Conservation (phyloP, 2,888 invertebrate genomes). For the Arenicola marina region DNA sequence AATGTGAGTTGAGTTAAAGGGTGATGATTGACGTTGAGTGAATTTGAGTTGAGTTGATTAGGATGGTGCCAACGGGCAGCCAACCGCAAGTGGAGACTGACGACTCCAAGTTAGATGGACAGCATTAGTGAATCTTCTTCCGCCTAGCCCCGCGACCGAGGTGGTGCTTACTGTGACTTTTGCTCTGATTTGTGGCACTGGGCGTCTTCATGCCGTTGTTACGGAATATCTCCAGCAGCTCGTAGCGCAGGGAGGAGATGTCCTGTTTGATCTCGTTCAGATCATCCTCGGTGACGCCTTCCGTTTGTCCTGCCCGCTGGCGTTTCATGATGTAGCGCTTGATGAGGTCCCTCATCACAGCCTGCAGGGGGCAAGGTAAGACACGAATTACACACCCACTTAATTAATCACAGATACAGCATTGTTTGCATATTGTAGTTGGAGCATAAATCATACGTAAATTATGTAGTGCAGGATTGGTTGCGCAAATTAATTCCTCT, state of each 20-base stretch:
- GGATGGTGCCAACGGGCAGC: too few species aligned
- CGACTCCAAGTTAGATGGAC: too few species aligned
- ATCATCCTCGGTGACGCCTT: conserved; percentile 98
- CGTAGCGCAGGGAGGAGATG: conserved; percentile 96
- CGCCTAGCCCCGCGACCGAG: background rate
- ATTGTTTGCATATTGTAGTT: too few species aligned
- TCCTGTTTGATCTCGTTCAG: conserved; percentile 99
- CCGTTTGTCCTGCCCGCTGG: conserved; percentile 91
- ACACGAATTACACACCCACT: too few species aligned
- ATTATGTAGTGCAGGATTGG: too few species aligned
- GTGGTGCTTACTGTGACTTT: conserved; percentile 4
- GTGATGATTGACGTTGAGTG: too few species aligned
- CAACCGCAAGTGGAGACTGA: too few species aligned
- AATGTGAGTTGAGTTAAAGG: too few species aligned
- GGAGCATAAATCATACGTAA: too few species aligned
- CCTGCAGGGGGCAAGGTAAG: conserved; percentile 69
- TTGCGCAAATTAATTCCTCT: too few species aligned
- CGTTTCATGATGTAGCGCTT: conserved; percentile 95
- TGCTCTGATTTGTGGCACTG: conserved; percentile 23
- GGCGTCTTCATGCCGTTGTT: conserved; percentile 75
- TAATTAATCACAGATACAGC: too few species aligned
- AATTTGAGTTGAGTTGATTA: too few species aligned
- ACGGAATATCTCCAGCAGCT: conserved; percentile 92
- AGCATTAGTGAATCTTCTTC: background rate
- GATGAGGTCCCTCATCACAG: conserved; percentile 95